A percentile compares a stretch with the other conserved stretches of the same genome.
These are phyloP conservation scores for Sebastes melanostomus DNA, from an alignment of 2,797 vertebrate genomes.

Conservation along the genomic window DNA sequence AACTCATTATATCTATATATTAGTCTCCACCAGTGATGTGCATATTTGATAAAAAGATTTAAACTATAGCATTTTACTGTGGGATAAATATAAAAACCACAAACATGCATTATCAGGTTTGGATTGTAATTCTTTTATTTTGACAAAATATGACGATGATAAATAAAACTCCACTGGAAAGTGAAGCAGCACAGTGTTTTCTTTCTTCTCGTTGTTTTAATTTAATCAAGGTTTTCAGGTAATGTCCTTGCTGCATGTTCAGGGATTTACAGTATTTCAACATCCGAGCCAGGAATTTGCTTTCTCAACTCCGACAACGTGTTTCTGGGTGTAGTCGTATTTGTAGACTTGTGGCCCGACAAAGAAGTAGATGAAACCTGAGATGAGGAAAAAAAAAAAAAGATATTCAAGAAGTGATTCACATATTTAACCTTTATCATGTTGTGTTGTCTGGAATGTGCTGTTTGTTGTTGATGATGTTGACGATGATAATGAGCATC, in stretches of 20 bases:
- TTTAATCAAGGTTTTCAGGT: slow-evolving; percentile 17
- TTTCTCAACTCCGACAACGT: slow-evolving; percentile 69
- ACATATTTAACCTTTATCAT: neutral
- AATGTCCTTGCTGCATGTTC: slow-evolving; percentile 2
- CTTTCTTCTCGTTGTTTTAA: neutral
- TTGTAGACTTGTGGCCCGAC: slow-evolving; percentile 77
- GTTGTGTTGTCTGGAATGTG: neutral
- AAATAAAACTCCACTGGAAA: slow-evolving; percentile 23
- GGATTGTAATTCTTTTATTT: slow-evolving; percentile 43
- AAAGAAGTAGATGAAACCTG: slow-evolving; percentile 83
- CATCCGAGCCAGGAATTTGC: slow-evolving; percentile 83
- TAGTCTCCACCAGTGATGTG: neutral
- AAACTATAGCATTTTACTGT: neutral
- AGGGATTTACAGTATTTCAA: slow-evolving; percentile 42
- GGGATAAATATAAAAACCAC: neutral
- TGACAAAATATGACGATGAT: slow-evolving; percentile 4
- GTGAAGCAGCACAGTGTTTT: slow-evolving; percentile 8
- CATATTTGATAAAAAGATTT: neutral
- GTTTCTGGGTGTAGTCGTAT: slow-evolving; percentile 72
- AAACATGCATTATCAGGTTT: neutral
- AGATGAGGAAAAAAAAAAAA: neutral
- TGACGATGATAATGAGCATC: slow-evolving; percentile 24
- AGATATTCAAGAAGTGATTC: neutral
- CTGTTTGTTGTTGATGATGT: neutral
- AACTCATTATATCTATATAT: neutral